These are phyloP conservation scores for Agapostemon virescens DNA, from an alignment of 2,888 invertebrate genomes.

Conservation along the genomic window DNA sequence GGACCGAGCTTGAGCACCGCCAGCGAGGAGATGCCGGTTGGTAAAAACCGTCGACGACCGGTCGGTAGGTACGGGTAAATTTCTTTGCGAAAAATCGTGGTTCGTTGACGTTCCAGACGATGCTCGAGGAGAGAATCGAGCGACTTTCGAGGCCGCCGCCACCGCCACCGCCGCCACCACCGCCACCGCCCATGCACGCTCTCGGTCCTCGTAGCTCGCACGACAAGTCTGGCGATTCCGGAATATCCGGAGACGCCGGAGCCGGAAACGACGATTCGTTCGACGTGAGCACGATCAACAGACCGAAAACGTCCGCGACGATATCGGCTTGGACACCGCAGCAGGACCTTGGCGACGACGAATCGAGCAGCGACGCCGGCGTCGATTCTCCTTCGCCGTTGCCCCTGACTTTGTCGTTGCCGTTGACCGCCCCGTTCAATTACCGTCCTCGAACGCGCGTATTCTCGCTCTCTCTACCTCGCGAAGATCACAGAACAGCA, in stretches of 20 bases:
- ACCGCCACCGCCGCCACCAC: constrained; percentile 81
- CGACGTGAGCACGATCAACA: constrained; percentile 68
- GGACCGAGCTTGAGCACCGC: constrained; percentile 74
- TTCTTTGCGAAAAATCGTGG: neutral
- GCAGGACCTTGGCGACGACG: constrained; percentile 90
- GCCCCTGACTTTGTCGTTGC: constrained; percentile 62
- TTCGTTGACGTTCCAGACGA: constrained; percentile 72
- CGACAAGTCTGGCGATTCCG: constrained; percentile 92
- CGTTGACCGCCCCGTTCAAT: constrained; percentile 74
- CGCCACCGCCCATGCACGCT: constrained; percentile 75
- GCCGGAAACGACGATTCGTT: constrained; percentile 80
- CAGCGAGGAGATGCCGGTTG: constrained; percentile 77
- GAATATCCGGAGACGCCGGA: constrained; percentile 90
- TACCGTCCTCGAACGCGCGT: constrained; percentile 83
- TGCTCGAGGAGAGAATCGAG: constrained; percentile 82
- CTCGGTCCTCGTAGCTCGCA: constrained; percentile 82
- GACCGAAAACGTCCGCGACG: constrained; percentile 63
- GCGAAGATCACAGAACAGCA: constrained; percentile 83
- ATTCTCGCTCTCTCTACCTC: constrained; percentile 88
- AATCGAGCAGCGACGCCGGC: constrained; percentile 79
- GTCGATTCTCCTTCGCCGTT: constrained; percentile 75
- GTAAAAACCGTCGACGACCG: neutral
- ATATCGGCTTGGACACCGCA: constrained; percentile 89
- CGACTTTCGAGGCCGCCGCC: constrained; percentile 82
- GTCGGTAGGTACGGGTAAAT: neutral